These are phyloP conservation scores for Chaenogobius annularis DNA, from an alignment of 2,113 vertebrate species.

Conservation along the genomic window DNA sequence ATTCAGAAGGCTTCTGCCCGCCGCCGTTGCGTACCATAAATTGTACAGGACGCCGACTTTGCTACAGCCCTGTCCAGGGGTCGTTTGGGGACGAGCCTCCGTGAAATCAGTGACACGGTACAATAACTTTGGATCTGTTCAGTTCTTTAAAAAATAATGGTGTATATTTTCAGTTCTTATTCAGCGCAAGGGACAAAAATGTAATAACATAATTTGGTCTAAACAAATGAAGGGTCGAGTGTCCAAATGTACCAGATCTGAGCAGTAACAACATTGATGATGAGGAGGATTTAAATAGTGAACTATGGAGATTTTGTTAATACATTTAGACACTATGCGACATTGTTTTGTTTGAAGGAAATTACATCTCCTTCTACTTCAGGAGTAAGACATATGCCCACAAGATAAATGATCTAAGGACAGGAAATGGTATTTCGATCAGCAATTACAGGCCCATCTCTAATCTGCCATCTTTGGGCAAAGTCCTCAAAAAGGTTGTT, in stretches of 20 bases:
- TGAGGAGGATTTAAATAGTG: not conserved
- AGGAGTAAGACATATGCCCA: not conserved
- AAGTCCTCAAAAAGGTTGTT: too few relatives aligned
- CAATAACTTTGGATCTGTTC: not conserved
- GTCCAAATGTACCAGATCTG: not conserved
- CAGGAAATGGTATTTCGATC: too few relatives aligned
- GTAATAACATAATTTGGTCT: too few relatives aligned
- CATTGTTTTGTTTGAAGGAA: not conserved
- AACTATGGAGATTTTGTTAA: not conserved
- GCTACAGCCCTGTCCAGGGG: constrained; percentile 29
- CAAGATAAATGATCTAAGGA: not conserved
- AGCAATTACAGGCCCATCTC: too few relatives aligned
- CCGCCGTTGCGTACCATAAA: not conserved
- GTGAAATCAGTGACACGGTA: constrained; percentile 3
- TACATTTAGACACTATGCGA: not conserved
- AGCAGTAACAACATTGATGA: not conserved
- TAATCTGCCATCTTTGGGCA: too few relatives aligned
- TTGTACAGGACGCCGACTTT: constrained; percentile 5
- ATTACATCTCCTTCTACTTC: not conserved
- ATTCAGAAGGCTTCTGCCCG: not conserved
- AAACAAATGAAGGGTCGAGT: not conserved
- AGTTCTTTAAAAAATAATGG: not conserved
- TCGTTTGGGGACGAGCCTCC: constrained; percentile 8
- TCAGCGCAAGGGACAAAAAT: too few relatives aligned
- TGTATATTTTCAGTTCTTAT: not conserved